These are phyloP conservation scores for Eupithecia subfuscata DNA, from an alignment of 2,888 invertebrate genomes.

Conservation along the genomic window DNA sequence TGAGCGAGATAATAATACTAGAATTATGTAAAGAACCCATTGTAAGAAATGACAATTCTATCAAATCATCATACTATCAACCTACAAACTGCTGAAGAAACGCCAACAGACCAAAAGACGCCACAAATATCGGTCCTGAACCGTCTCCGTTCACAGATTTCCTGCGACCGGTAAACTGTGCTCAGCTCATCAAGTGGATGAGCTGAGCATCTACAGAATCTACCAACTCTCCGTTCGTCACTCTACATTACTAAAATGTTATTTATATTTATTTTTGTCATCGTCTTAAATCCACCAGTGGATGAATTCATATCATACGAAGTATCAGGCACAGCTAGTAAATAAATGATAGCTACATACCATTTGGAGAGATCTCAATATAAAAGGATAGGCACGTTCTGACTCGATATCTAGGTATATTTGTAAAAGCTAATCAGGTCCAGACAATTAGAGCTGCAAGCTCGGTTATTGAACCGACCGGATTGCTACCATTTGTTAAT, in stretches of 20 bases:
- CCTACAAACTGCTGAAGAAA: too few species aligned
- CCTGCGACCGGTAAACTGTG: background rate
- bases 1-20: background rate
- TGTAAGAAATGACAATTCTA: background rate
- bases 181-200: background rate
- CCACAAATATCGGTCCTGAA: background rate
- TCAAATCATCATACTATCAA: background rate
- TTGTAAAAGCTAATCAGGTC: conserved; percentile 28
- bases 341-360: background rate
- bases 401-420: conserved; percentile 16
- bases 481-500: conserved; percentile 44
- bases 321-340: background rate
- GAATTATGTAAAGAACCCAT: background rate
- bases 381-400: background rate
- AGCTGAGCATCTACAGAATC: too few species aligned
- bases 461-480: conserved; percentile 35
- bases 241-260: background rate
- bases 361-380: background rate
- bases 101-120: too few species aligned
- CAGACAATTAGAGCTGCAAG: conserved; percentile 31
- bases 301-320: background rate
- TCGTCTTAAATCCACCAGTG: background rate
- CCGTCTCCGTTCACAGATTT: background rate
- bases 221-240: background rate
- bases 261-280: too few species aligned